A percentile compares a stretch with the other conserved stretches of the same genome.
These are phyloP conservation scores for Hypotaenidia philippensis DNA, from an alignment of 2,797 vertebrate genomes.

Conservation along the genomic window DNA sequence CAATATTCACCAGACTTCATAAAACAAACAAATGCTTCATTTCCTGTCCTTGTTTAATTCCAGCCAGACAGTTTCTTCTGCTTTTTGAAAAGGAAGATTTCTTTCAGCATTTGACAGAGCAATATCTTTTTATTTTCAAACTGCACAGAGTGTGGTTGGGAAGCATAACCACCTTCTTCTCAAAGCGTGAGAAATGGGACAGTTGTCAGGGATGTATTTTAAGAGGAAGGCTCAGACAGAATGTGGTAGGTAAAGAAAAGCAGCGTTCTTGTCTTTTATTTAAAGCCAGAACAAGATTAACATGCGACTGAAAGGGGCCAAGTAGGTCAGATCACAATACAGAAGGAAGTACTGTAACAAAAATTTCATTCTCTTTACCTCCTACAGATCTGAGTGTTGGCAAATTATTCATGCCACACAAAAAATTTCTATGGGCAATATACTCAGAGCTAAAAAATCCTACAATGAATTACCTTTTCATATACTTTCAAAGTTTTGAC, in stretches of 20 bases:
- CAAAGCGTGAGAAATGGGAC: not conserved
- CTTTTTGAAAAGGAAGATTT: not conserved
- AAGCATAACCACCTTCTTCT: not conserved
- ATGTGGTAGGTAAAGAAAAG: not conserved
- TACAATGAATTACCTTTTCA: not conserved
- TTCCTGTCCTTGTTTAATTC: slow-evolving; percentile 56
- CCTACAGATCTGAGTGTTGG: not conserved
- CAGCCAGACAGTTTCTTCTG: slow-evolving; percentile 44
- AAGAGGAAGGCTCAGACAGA: slow-evolving; percentile 4
- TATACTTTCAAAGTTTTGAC: not conserved
- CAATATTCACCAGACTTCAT: slow-evolving; percentile 73
- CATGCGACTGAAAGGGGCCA: not conserved
- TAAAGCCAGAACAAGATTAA: not conserved
- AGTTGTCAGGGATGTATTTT: slow-evolving; percentile 12
- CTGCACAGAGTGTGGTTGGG: not conserved
- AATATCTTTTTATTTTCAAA: slow-evolving; percentile 22
- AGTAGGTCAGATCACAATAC: not conserved
- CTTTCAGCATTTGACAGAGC: not conserved
- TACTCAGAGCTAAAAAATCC: not conserved
- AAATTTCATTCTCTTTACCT: not conserved
- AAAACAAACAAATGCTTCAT: slow-evolving; percentile 68
- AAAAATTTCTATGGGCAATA: not conserved
- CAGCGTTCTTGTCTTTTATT: not conserved
- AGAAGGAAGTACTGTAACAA: not conserved
- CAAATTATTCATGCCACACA: not conserved